Evolutionary conservation across 2,113 vertebrate genomes (phyloP).

Genomic region (Morone chrysops): DNA sequence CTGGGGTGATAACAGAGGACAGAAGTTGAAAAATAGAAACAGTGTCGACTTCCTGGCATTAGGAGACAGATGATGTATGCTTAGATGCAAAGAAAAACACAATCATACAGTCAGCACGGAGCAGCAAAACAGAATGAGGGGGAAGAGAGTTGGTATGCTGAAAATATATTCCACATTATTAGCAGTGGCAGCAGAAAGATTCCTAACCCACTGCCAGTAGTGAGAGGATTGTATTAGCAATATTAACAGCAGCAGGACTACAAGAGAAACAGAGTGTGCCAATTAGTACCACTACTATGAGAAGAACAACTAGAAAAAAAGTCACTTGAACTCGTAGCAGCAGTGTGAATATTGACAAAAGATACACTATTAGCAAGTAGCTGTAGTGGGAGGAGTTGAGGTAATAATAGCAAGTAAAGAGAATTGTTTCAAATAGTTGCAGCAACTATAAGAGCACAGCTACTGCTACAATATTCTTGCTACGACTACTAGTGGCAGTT

Average conservation of each 20-base stretch:
- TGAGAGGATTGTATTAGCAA: background rate
- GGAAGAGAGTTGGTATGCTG: background rate
- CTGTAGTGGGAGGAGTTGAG: background rate
- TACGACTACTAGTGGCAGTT: background rate
- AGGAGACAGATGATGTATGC: constrained; percentile 53
- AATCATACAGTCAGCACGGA: background rate
- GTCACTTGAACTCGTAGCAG: background rate
- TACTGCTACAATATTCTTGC: background rate
- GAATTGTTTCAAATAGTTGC: background rate
- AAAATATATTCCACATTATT: background rate
- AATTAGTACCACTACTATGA: background rate
- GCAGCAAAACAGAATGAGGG: background rate
- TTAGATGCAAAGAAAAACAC: constrained; percentile 45
- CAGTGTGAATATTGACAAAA: background rate
- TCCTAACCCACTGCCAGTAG: background rate
- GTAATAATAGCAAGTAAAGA: background rate
- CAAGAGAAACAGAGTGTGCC: background rate
- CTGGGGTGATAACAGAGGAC: constrained; percentile 69
- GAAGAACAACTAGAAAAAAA: background rate
- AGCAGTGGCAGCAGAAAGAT: too few species aligned
- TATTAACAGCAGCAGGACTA: background rate
- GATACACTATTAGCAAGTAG: background rate
- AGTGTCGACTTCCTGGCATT: constrained; percentile 68
- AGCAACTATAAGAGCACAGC: background rate
- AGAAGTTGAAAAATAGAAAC: constrained; percentile 73